These are phyloP conservation scores for Lycaon pictus DNA, from an alignment of 2,113 vertebrate genomes.

Conservation along the genomic window DNA sequence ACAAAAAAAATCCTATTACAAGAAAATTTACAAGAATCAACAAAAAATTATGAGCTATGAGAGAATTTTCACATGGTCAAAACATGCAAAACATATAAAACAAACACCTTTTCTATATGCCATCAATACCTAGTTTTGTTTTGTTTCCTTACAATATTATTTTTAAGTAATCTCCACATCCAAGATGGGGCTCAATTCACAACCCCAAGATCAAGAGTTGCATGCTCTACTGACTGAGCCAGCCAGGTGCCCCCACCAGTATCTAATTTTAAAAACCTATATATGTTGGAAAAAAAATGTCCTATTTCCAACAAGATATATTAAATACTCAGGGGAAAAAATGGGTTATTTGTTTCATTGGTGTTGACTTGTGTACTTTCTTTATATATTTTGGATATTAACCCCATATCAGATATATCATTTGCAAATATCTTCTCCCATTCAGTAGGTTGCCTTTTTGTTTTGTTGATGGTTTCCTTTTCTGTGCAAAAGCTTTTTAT, in stretches of 20 bases:
- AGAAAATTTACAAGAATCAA: constrained; percentile 38
- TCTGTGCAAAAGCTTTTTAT: no score
- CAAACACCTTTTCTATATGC: background rate
- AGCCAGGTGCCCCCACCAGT: background rate
- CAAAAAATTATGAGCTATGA: background rate
- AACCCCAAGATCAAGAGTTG: no score
- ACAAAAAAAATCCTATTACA: background rate
- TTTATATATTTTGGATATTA: no score
- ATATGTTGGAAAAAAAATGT: background rate
- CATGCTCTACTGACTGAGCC: no score
- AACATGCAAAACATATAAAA: constrained; percentile 14
- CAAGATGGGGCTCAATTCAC: no score
- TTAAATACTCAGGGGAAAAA: background rate
- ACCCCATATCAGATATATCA: no score
- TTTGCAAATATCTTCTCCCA: no score
- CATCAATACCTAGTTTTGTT: background rate
- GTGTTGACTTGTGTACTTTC: no score
- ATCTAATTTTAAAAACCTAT: background rate
- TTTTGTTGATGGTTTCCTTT: no score
- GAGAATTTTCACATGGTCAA: background rate
- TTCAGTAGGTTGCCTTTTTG: no score
- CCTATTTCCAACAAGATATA: background rate
- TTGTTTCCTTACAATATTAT: background rate
- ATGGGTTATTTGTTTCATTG: no score
- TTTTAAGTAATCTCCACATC: no score